Conservation (phyloP, 2,888 invertebrate species). For the Idaea aversata region DNA sequence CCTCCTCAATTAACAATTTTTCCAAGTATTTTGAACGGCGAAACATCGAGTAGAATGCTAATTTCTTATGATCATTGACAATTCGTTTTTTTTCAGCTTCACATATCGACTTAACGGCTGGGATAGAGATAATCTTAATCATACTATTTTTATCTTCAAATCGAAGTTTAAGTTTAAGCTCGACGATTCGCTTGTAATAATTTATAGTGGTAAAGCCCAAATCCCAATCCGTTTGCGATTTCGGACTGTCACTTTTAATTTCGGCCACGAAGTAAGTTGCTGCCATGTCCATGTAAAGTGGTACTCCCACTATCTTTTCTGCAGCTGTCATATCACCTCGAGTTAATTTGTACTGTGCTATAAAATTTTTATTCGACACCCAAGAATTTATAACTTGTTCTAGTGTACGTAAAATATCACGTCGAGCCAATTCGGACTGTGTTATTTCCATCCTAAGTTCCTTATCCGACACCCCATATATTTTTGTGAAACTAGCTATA, state of each 20-base stretch:
- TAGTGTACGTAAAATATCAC: no score
- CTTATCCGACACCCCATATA: not conserved
- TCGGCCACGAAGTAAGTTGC: not conserved
- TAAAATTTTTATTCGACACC: no score
- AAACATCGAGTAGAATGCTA: constrained; percentile 1
- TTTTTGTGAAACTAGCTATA: not conserved
- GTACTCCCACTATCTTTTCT: not conserved
- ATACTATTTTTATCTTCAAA: constrained; percentile 1
- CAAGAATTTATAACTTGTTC: no score
- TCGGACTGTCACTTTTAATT: not conserved
- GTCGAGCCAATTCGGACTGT: not conserved
- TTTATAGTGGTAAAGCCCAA: not conserved
- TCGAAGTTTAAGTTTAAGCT: not conserved
- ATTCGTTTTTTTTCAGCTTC: not conserved
- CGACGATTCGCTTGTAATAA: not conserved
- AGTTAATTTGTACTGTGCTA: not conserved
- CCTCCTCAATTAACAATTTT: not conserved
- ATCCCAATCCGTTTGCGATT: not conserved
- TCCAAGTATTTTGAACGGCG: not conserved
- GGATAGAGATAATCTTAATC: not conserved
- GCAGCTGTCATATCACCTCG: not conserved
- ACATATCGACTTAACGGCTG: not conserved
- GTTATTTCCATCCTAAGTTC: not conserved
- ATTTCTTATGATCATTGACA: not conserved
- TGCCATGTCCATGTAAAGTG: not conserved